These are phyloP conservation scores for Polymixis lichenea DNA, from an alignment of 2,888 invertebrate species.

Conservation along the genomic window DNA sequence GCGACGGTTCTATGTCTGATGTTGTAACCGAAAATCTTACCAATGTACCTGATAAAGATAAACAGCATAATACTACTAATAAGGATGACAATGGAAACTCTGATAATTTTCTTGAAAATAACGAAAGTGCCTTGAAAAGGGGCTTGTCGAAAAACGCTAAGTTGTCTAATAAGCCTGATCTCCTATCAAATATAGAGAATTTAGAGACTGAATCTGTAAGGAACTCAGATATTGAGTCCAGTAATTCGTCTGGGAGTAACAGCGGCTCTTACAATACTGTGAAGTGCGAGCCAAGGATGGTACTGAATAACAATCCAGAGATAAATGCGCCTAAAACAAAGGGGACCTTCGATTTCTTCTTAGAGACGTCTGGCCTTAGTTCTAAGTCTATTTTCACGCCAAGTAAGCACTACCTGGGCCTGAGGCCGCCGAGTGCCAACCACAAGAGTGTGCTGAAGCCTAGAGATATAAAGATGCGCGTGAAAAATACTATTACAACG, in stretches of 20 bases:
- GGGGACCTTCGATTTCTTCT: conserved; percentile 93
- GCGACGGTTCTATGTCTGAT: conserved; percentile 86
- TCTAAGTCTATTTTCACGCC: conserved; percentile 94
- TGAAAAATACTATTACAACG: conserved; percentile 91
- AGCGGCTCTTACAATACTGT: conserved; percentile 87
- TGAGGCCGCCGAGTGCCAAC: conserved; percentile 92
- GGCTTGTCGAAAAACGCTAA: conserved; percentile 83
- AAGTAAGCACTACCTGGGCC: conserved; percentile 79
- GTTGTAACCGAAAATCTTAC: conserved; percentile 84
- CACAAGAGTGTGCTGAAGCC: conserved; percentile 94
- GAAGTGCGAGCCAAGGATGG: conserved; percentile 86
- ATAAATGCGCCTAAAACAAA: conserved; percentile 82
- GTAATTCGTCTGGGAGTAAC: conserved; percentile 89
- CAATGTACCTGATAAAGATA: conserved; percentile 83
- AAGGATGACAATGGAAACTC: conserved; percentile 76
- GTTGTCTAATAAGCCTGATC: conserved; percentile 89
- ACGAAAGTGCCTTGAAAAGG: conserved; percentile 78
- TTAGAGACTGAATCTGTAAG: conserved; percentile 91
- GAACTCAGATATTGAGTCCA: conserved; percentile 93
- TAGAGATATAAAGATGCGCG: conserved; percentile 94
- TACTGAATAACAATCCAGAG: conserved; percentile 77
- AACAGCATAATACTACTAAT: conserved; percentile 74
- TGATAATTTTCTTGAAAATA: conserved; percentile 80
- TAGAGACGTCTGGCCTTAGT: conserved; percentile 95
- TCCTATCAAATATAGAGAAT: conserved; percentile 90